Percentiles rank a stretch among this genome's conserved stretches.
These are phyloP conservation scores for Noctilio leporinus DNA, from an alignment of 2,113 vertebrate species.

Conservation along the genomic window DNA sequence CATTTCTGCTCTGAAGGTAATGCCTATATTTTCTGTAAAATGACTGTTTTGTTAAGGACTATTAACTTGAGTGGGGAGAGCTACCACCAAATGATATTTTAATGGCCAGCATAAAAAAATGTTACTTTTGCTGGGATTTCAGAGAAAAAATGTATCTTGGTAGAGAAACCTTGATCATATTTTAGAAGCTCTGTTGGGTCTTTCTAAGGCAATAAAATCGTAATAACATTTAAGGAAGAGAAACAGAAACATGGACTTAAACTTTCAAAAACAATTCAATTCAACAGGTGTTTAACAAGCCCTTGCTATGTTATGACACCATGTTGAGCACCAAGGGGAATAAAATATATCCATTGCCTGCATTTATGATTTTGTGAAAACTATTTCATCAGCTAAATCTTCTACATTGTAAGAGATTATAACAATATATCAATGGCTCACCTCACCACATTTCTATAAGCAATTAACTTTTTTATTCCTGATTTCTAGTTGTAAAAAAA, in stretches of 20 bases:
- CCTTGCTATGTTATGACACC: not conserved
- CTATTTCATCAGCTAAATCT: not conserved
- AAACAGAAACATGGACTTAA: not conserved
- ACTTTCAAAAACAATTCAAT: not conserved
- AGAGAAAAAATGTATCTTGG: not conserved
- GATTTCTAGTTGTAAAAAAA: not conserved
- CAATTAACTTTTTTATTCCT: not conserved
- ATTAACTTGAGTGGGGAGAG: not conserved
- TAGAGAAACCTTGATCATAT: not conserved
- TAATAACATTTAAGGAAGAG: not conserved
- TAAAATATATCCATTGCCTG: not conserved
- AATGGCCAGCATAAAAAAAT: constrained; percentile 25
- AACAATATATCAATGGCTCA: not conserved
- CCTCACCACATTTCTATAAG: not conserved
- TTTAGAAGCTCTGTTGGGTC: constrained; percentile 13
- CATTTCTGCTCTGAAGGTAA: constrained; percentile 21
- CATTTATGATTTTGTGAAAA: not conserved
- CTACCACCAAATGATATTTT: constrained; percentile 45
- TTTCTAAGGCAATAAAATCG: constrained; percentile 18
- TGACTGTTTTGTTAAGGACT: constrained; percentile 41
- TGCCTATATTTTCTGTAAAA: not conserved
- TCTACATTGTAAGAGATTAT: not conserved
- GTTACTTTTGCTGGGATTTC: constrained; percentile 20
- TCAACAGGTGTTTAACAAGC: not conserved
- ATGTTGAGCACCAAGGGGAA: not conserved